Evolutionary conservation across 2,797 vertebrate species (phyloP).

Genomic region (Xerus rutilus): DNA sequence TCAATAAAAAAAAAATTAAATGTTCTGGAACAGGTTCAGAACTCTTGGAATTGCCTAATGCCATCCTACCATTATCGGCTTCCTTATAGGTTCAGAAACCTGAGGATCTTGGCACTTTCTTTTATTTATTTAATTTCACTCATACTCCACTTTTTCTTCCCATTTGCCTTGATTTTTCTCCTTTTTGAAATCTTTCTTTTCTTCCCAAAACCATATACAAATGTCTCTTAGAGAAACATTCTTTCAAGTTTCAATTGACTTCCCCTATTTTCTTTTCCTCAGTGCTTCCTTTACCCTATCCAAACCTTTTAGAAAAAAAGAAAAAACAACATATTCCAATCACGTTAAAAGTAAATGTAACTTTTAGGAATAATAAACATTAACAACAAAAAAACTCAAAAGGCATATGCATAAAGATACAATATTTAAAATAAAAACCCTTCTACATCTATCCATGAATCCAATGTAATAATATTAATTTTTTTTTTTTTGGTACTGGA

Average conservation of each 20-base stretch:
- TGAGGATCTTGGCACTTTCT: not conserved
- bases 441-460: not conserved
- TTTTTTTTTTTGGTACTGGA: too few species aligned
- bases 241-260: not conserved
- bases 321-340: not conserved
- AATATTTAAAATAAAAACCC: not conserved
- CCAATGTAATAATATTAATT: not conserved
- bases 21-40: not conserved
- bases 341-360: not conserved
- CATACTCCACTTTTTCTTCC: not conserved
- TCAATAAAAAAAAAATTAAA: too few species aligned
- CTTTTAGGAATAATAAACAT: not conserved
- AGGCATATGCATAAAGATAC: not conserved
- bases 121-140: not conserved
- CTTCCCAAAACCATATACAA: not conserved
- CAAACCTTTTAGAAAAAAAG: slow-evolving; percentile 5
- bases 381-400: not conserved
- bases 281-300: not conserved
- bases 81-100: not conserved
- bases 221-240: not conserved
- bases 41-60: not conserved
- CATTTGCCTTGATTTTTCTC: not conserved
- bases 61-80: not conserved
- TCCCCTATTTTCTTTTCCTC: not conserved
- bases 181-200: not conserved